phyloP scores from a whole-genome alignment of 30 jellyfish, hydroid and myxozoan genomes.

The Aurelia sp. region DNA sequence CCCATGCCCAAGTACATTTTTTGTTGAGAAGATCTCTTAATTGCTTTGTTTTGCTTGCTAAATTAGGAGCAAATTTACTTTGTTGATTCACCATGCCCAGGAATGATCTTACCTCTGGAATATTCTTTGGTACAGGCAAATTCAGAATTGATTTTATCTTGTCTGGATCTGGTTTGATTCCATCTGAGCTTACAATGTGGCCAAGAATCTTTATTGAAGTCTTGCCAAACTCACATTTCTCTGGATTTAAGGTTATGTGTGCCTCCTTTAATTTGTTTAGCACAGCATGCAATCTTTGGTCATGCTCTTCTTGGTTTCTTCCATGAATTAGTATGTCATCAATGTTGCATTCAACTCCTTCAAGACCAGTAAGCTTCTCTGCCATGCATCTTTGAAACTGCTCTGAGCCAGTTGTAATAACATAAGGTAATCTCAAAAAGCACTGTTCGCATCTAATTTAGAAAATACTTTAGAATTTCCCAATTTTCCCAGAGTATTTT shows the following conservation, averaged over 20 bases:
- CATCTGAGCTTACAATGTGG: conserved; percentile 51
- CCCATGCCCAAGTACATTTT: conserved; percentile 36
- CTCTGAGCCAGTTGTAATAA: conserved; percentile 51
- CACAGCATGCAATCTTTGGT: conserved; percentile 32
- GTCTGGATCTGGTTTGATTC: conserved; percentile 52
- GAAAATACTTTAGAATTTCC: conserved; percentile 36
- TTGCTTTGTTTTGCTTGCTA: conserved; percentile 56
- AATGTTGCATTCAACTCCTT: conserved; percentile 18
- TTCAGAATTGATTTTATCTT: conserved; percentile 27
- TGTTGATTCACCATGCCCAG: conserved; percentile 56
- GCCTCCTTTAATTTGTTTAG: conserved; percentile 37
- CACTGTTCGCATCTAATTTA: conserved; percentile 71
- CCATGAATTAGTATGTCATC: conserved; percentile 44
- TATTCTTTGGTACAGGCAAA: conserved; percentile 50
- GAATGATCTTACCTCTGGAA: conserved; percentile 42
- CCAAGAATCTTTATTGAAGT: conserved; percentile 13
- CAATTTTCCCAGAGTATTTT: not conserved
- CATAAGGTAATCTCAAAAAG: conserved; percentile 66
- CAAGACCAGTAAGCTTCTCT: conserved; percentile 13
- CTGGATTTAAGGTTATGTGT: conserved; percentile 62
- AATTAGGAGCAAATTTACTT: conserved; percentile 41
- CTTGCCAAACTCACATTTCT: conserved; percentile 52
- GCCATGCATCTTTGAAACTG: not conserved
- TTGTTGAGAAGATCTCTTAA: conserved; percentile 34
- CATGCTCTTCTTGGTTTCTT: conserved; percentile 51